Percentiles rank a stretch among this genome's conserved stretches.
Conservation (phyloP, 2,797 vertebrate species). For the Chelon auratus region DNA sequence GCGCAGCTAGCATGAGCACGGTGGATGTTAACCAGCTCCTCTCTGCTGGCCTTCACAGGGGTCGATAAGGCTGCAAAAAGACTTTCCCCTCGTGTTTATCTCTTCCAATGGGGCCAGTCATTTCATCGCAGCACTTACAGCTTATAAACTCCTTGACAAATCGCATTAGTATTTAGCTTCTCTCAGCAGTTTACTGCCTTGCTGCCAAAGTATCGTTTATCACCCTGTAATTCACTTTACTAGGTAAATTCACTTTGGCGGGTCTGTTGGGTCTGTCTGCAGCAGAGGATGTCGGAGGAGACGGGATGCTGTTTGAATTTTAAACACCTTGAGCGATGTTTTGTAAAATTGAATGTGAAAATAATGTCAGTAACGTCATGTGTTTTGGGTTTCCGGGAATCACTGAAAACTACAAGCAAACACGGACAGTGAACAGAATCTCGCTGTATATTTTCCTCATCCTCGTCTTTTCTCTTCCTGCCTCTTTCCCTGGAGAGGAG, state of each 20-base stretch:
- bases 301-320: constrained; percentile 50
- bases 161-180: constrained; percentile 85
- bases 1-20: constrained; percentile 28
- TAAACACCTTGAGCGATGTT: constrained; percentile 48
- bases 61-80: constrained; percentile 73
- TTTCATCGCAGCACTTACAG: constrained; percentile 87
- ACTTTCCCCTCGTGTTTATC: constrained; percentile 78
- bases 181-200: constrained; percentile 83
- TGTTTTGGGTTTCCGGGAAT: constrained; percentile 27
- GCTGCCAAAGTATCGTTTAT: constrained; percentile 85
- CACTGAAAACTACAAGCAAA: constrained; percentile 30
- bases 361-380: constrained; percentile 9
- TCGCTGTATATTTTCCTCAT: constrained; percentile 3
- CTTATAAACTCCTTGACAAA: constrained; percentile 85
- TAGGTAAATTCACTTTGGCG: constrained; percentile 80
- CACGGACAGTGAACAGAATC: constrained; percentile 17
- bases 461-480: constrained; percentile 33
- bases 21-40: constrained; percentile 63
- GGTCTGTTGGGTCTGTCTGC: constrained; percentile 70
- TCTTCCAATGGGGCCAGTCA: constrained; percentile 76
- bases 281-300: constrained; percentile 42
- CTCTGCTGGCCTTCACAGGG: constrained; percentile 45
- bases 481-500: constrained; percentile 55
- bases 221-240: constrained; percentile 84
- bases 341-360: constrained; percentile 38